Evolutionary conservation across 2,797 vertebrate genomes (phyloP), one percentile per base, ranked within the genome.

Genomic region (Crocodylus rhombifer): DNA sequence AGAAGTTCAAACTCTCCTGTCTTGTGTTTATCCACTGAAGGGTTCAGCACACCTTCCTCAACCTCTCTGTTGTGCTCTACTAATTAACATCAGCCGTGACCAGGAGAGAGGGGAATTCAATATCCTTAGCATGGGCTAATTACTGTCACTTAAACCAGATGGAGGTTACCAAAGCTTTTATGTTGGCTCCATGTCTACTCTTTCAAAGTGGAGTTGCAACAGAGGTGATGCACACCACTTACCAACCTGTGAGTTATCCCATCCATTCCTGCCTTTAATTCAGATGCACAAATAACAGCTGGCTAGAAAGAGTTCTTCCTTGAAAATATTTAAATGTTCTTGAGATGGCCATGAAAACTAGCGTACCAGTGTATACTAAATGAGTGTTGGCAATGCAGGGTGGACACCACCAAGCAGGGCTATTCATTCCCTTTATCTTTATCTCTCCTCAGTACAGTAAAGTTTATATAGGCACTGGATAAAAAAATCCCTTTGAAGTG

Each of bases 241-340:
- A 36, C 6, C 65, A 67, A 33, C 0, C 0, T 33, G 33, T 91
- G 78, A 51, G 62, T 95, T 90, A 80, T 82, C 21, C 71, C 84
- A 63, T 73, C 73, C 25, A 36, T 96, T 96, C 94, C 93, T 89
- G 79, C 92, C 87, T 58, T 65, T 57, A 82, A 0, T 60, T 61
- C 62, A 74, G 86, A 62, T 0, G 0, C 61, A 56, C 83, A 94
- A 93, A 81, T 62, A 30, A 16, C 23, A 73, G 23, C 12, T 17
- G 82, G 15, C 73, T 33, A 42, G 33, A 14, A 20, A 80, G 78
- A 94, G 77, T 63, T 86, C 91, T 93, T 95, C 93, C 93, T 92
- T 95, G 83, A 86, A 84, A 94, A 94, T 77, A 60, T 15, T 28
- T 23, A 42, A 2, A 65, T 61, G 79, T 77, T 28, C 14, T 77